Evolutionary conservation across 2,888 invertebrate species (phyloP), one percentile per base, ranked within the genome.

Genomic region (Netelia fuscicornis): DNA sequence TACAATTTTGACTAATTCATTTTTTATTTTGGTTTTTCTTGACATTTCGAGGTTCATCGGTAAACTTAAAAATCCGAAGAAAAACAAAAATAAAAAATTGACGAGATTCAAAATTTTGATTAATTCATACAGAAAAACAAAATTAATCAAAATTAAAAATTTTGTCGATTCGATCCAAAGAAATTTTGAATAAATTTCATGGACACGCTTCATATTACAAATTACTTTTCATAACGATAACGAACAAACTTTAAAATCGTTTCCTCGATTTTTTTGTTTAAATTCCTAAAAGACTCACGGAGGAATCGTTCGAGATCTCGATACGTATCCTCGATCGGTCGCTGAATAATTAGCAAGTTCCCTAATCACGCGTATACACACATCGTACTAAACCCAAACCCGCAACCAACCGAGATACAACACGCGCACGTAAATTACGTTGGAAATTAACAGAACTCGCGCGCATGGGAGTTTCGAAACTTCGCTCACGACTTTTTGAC

Each of bases 371-470:
- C 74, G 68, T 81, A 20, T 56, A 8, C 56, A 37, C n/a, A 37
- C 8, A 68, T 42, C 30, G 20, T 52, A 13, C 25, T 23, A 13
- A 2, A 2, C 13, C 17, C 17, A 17, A 17, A 17, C 17, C 17
- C 17, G 17, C n/a, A 17, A 17, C 17, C 17, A 17, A 17, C 17
- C 17, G 13, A 13, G 2, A 48, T 10, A 13, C 13, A 48, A 48
- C 10, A 75, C 78, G 48, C 79, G 83, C 79, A 79, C 81, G 81
- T 62, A 84, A 81, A 84, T 84, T 81, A 81, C 77, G 81, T 84
- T 72, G 74, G 56, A 74, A 81, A 75, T 56, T 85, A 60, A 25
- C 67, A 37, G 80, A 65, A 54, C 70, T 37, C 17, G 58, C 58
- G 58, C 58, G n/a, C 23, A 58, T 20, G 17, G 23, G 17, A 9